Conservation (phyloP, 1,140 invertebrate genomes). For the Drosophila bocki region DNA sequence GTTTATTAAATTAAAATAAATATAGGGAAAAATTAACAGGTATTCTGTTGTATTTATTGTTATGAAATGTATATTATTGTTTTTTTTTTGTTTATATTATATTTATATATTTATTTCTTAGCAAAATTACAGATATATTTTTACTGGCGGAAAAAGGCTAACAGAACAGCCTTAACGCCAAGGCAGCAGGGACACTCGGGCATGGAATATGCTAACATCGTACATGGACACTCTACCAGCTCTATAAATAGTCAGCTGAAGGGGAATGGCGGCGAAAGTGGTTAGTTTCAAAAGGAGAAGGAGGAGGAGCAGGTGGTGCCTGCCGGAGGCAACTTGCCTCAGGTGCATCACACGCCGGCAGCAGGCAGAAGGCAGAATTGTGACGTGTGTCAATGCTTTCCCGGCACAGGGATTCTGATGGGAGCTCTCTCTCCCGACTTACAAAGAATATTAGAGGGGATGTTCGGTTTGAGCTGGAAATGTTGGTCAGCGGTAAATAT, state of each 20-base stretch:
- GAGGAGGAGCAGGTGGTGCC: background rate
- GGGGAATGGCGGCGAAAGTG: background rate
- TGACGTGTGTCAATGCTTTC: slow-evolving; percentile 42
- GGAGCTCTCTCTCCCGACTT: slow-evolving; percentile 3
- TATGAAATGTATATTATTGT: background rate
- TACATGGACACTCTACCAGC: slow-evolving; percentile 46
- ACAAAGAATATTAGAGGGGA: background rate
- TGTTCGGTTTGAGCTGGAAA: slow-evolving; percentile 19
- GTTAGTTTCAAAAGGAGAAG: background rate
- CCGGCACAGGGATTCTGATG: slow-evolving; percentile 27
- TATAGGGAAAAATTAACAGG: background rate
- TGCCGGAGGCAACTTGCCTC: slow-evolving; percentile 34
- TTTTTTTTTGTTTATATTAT: background rate
- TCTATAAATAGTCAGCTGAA: slow-evolving; percentile 50
- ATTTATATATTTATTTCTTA: background rate
- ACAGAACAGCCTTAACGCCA: background rate
- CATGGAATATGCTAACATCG: slow-evolving; percentile 37
- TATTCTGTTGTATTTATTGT: background rate
- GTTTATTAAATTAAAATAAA: background rate
- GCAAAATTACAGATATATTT: background rate
- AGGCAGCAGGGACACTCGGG: slow-evolving; percentile 4
- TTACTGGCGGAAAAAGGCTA: slow-evolving; percentile 13
- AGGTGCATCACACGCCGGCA: slow-evolving; percentile 39
- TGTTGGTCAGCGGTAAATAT: slow-evolving; percentile 31
- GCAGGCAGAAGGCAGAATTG: slow-evolving; percentile 22